These are phyloP conservation scores for Acanthiza pusilla DNA, from an alignment of 2,797 vertebrate genomes.

Conservation along the genomic window DNA sequence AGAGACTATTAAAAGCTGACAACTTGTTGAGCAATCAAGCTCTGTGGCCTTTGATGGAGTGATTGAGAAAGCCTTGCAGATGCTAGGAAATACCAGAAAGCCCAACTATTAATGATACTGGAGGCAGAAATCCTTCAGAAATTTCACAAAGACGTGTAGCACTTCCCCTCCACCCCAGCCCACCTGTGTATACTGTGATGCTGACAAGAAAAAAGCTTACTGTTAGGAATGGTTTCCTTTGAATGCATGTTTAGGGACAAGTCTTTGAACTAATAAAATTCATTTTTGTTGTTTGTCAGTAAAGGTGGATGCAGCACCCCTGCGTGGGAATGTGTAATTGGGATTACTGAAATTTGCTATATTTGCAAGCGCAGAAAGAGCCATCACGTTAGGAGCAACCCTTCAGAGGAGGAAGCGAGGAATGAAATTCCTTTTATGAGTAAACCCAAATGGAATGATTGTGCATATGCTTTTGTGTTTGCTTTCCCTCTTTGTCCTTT, in stretches of 20 bases:
- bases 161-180: background rate
- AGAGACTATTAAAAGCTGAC: background rate
- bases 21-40: background rate
- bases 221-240: background rate
- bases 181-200: background rate
- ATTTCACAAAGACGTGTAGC: background rate
- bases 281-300: background rate
- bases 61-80: background rate
- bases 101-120: background rate
- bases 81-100: background rate
- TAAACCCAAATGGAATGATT: slow-evolving; percentile 35
- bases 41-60: background rate
- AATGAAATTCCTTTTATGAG: slow-evolving; percentile 17
- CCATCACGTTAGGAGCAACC: background rate
- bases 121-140: background rate
- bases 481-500: slow-evolving; percentile 53
- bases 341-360: background rate
- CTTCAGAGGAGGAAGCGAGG: slow-evolving; percentile 6
- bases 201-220: background rate
- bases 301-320: background rate
- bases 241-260: background rate
- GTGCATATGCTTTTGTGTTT: slow-evolving; percentile 48
- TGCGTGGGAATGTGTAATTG: background rate
- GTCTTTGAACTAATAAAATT: background rate
- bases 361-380: slow-evolving; percentile 11